Percentiles rank a stretch among this genome's conserved stretches.
phyloP scores from a whole-genome alignment of 2,797 vertebrate species.

The Phylloscopus collybita region DNA sequence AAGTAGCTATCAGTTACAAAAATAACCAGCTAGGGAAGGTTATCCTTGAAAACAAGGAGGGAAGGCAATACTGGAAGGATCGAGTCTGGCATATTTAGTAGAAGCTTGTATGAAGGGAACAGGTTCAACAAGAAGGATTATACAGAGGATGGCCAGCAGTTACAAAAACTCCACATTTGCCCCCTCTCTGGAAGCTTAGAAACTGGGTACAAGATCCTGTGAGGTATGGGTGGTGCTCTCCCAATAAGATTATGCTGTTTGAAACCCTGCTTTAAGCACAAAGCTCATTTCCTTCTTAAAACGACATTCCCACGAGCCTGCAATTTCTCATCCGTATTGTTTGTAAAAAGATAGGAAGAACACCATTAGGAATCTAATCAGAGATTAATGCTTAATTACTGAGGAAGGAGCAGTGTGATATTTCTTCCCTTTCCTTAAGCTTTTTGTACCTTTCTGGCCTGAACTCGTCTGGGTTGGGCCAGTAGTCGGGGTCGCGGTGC shows the following conservation, averaged over 20 bases:
- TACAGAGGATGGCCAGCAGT: neutral
- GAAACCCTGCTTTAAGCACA: neutral
- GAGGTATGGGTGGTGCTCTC: neutral
- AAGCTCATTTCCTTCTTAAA: conserved; percentile 26
- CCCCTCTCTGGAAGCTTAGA: neutral
- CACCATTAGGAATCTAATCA: conserved; percentile 42
- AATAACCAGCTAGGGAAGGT: neutral
- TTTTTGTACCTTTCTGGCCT: conserved; percentile 78
- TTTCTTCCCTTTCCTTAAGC: neutral
- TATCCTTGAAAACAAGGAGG: neutral
- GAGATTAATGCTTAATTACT: conserved; percentile 48
- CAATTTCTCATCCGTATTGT: neutral
- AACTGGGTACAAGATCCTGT: neutral
- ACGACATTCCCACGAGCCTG: neutral
- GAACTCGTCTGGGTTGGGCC: conserved; percentile 76
- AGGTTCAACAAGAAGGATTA: neutral
- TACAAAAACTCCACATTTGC: neutral
- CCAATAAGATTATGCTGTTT: neutral
- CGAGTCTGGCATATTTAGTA: neutral
- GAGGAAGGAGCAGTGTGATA: neutral
- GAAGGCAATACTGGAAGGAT: neutral
- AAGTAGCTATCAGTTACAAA: neutral
- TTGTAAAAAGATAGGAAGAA: conserved; percentile 32
- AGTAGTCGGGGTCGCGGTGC: conserved; percentile 47
- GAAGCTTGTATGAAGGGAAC: neutral